Evolutionary conservation across 2,888 invertebrate species (phyloP), one percentile per base, ranked within the genome.

Genomic region (Troides oblongomaculatus): DNA sequence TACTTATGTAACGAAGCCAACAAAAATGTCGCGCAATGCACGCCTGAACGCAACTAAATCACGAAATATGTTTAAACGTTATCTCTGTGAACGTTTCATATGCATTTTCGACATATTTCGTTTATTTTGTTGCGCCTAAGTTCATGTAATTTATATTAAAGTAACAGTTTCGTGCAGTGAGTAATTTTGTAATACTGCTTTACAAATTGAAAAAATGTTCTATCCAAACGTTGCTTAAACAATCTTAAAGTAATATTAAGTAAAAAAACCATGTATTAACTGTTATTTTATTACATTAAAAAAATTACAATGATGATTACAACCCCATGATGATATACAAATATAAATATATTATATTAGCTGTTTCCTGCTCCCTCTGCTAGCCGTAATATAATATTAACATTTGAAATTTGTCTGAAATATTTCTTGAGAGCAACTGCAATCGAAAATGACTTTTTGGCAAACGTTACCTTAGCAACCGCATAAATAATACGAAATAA

Each of bases 1-100:
- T 82, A 82, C 79, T 82, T 82, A 82, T 79, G 84, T 80, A 84
- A 82, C 77, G 77, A 76, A 76, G 75, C 76, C 76, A 78, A 74
- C 75, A 75, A 50, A 43, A 64, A 36, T 60, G 64, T 67, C 71
- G 71, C 63, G 68, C 61, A 70, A 70, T 63, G 50, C 58, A 53
- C 58, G 53, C 30, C 30, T 50, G 43, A 59, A 70, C 70, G 70
- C 70, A 67, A 70, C 67, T 64, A 64, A 64, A 70, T 70, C 70
- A 70, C 70, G 67, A 70, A 70, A 63, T 70, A 67, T 70, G 64
- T 67, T 64, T 57, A 64, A 60, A 61, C 64, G 30, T 70, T 70
- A 70, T 70, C 70, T 64, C 60, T 56, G 5, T 56, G 56, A 56
- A 66, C 57, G 56, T 66, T 66, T 63, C 62, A 39, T 66, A 39